Evolutionary conservation across 1,140 invertebrate species (phyloP).

Genomic region (Drosophila triauraria): DNA sequence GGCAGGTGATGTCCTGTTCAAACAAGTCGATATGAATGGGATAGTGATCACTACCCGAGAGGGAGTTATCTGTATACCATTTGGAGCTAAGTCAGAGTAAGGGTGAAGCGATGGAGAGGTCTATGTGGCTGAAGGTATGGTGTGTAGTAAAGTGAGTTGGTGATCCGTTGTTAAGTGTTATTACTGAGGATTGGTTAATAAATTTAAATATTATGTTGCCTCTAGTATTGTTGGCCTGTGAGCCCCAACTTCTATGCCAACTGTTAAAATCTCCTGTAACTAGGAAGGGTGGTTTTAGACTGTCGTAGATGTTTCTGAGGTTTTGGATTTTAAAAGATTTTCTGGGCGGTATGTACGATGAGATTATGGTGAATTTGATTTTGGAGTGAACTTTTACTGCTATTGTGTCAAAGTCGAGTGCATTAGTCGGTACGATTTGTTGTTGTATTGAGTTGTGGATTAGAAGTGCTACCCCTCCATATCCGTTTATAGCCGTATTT

Average conservation of each 20-base stretch:
- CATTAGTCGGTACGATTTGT: neutral
- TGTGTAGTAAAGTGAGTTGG: constrained; percentile 9
- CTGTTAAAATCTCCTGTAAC: constrained; percentile 47
- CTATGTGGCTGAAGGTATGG: neutral
- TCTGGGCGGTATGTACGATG: constrained; percentile 23
- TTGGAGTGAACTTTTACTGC: constrained; percentile 37
- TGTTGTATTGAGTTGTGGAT: constrained; percentile 34
- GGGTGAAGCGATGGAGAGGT: constrained; percentile 11
- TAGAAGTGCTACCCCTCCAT: constrained; percentile 20
- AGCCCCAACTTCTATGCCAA: constrained; percentile 22
- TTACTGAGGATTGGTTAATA: constrained; percentile 7
- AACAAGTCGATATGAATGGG: neutral
- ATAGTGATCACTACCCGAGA: neutral
- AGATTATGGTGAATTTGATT: constrained; percentile 16
- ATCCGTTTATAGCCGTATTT: constrained; percentile 16
- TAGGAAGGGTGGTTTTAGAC: constrained; percentile 21
- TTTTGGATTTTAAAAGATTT: constrained; percentile 20
- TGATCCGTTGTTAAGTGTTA: constrained; percentile 14
- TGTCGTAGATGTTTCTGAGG: constrained; percentile 24
- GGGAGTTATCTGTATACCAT: constrained; percentile 7
- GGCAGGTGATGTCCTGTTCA: neutral
- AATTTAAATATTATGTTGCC: constrained; percentile 10
- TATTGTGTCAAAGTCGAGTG: constrained; percentile 10
- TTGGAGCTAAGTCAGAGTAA: neutral
- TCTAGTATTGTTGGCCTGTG: constrained; percentile 1